Conservation (phyloP, 1,140 invertebrate genomes). For the Zeugodacus cucurbitae region DNA sequence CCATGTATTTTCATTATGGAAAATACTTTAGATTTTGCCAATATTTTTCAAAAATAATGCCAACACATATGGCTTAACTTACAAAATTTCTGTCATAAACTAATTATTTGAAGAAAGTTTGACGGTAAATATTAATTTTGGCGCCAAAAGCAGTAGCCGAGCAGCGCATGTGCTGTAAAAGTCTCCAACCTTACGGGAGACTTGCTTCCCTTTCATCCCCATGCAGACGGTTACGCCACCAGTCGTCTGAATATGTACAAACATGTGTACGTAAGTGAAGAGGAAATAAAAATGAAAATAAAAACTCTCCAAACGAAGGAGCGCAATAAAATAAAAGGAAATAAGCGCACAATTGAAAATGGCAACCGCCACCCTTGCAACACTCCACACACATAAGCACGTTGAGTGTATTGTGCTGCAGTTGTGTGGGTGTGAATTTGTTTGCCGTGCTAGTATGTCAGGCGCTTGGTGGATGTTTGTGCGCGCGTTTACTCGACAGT, state of each 20-base stretch:
- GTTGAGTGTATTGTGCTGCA: not conserved
- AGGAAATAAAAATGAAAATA: not conserved
- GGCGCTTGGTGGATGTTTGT: constrained; percentile 12
- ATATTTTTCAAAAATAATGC: no score
- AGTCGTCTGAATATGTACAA: not conserved
- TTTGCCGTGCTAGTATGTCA: not conserved
- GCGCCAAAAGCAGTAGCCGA: not conserved
- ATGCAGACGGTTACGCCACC: not conserved
- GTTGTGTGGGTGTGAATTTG: not conserved
- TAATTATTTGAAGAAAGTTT: not conserved
- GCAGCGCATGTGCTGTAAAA: not conserved
- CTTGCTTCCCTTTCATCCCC: not conserved
- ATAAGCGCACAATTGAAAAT: constrained; percentile 44
- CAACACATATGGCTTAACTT: no score
- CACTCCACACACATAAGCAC: not conserved
- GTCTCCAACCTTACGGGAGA: not conserved
- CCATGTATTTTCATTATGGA: no score
- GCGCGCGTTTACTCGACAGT: not conserved
- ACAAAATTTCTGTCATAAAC: no score
- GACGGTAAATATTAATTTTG: not conserved
- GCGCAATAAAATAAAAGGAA: constrained; percentile 45
- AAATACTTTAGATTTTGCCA: no score
- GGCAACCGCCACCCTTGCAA: constrained; percentile 32
- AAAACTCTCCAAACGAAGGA: not conserved
- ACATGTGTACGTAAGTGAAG: not conserved